A percentile compares a stretch with the other conserved stretches of the same genome.
Conservation (phyloP, 2,797 vertebrate species). For the Malurus leucopterus region DNA sequence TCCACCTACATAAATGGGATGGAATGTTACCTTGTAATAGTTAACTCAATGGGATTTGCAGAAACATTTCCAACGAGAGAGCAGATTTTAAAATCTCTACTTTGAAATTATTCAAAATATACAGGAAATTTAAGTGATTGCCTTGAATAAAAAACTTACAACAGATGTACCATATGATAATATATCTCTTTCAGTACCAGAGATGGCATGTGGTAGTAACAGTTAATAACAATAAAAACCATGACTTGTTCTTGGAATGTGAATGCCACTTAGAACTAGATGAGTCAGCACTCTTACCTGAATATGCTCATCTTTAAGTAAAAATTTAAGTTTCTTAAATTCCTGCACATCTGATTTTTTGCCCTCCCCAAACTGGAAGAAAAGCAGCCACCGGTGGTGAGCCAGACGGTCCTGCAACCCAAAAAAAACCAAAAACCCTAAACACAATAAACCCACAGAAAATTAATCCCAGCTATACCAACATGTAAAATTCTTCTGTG, state of each 20-base stretch:
- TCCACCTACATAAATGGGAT: not conserved
- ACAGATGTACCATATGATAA: not conserved
- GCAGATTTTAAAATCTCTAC: not conserved
- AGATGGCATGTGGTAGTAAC: not conserved
- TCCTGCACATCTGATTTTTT: slow-evolving; percentile 74
- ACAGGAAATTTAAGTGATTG: not conserved
- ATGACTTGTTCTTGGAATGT: not conserved
- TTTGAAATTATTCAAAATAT: not conserved
- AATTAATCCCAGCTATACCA: not conserved
- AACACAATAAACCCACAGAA: not conserved
- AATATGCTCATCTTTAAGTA: slow-evolving; percentile 86
- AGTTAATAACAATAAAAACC: not conserved
- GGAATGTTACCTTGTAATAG: not conserved
- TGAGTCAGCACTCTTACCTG: slow-evolving; percentile 76
- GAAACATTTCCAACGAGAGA: not conserved
- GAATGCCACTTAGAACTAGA: not conserved
- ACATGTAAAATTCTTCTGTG: not conserved
- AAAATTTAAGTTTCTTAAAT: slow-evolving; percentile 88
- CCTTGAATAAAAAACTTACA: not conserved
- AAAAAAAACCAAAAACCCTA: not conserved
- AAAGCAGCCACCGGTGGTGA: slow-evolving; percentile 90
- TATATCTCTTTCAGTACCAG: not conserved
- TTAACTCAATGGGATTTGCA: not conserved
- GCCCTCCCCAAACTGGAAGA: slow-evolving; percentile 84
- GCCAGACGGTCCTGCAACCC: slow-evolving; percentile 80